These are phyloP conservation scores for Globodera rostochiensis DNA, from an alignment of 1,140 invertebrate species.

Conservation along the genomic window DNA sequence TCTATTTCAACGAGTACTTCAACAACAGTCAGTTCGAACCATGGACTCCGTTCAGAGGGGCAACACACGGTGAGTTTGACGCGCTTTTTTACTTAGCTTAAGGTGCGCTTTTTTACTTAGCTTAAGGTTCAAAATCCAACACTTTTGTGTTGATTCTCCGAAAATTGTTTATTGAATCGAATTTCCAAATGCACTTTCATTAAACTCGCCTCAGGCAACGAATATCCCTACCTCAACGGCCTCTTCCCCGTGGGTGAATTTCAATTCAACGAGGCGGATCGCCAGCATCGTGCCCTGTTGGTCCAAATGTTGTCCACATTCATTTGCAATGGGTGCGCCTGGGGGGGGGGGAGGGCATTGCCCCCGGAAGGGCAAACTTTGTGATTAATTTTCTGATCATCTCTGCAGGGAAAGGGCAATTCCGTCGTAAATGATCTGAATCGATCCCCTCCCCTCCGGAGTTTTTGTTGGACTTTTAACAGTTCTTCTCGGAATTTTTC, in stretches of 20 bases:
- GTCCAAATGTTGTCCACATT: constrained; percentile 20
- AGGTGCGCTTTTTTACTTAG: no score
- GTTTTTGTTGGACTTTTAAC: no score
- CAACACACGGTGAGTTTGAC: constrained; percentile 23
- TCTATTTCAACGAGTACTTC: constrained; percentile 46
- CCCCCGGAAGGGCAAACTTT: not conserved
- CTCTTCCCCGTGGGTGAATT: constrained; percentile 45
- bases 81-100: no score
- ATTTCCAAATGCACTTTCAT: not conserved
- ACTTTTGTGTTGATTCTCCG: no score
- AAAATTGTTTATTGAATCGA: no score
- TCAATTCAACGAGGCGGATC: constrained; percentile 38
- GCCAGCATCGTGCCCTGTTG: constrained; percentile 7
- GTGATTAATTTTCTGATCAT: not conserved
- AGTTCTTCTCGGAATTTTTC: no score
- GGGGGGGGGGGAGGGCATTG: no score
- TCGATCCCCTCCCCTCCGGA: not conserved
- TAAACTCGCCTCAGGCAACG: constrained; percentile 25
- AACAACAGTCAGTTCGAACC: constrained; percentile 35
- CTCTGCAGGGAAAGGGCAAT: not conserved
- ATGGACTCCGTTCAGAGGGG: constrained; percentile 32
- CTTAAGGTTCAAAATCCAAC: no score
- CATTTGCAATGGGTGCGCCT: constrained; percentile 2
- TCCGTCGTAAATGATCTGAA: not conserved
- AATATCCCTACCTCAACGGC: constrained; percentile 47